Percentiles rank a stretch among this genome's conserved stretches.
These are phyloP conservation scores for Luperina testacea DNA, from an alignment of 2,888 invertebrate genomes.

Conservation along the genomic window DNA sequence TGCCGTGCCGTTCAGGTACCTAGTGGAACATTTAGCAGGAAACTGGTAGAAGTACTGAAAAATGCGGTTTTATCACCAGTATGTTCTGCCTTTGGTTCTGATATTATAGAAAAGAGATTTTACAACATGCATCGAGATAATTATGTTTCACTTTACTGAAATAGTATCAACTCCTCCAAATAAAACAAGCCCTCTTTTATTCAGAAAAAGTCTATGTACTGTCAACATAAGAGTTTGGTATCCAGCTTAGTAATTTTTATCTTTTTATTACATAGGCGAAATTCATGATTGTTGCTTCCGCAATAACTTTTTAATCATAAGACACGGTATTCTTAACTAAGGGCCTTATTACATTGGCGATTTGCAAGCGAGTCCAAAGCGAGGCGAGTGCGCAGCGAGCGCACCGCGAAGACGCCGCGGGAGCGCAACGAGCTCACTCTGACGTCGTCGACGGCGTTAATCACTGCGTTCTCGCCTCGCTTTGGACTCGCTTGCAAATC, in stretches of 20 bases:
- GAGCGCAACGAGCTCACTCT: too few relatives aligned
- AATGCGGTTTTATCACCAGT: neutral
- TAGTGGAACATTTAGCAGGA: neutral
- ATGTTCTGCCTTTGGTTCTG: neutral
- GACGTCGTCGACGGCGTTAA: too few relatives aligned
- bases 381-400: too few relatives aligned
- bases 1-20: neutral
- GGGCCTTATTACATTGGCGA: too few relatives aligned
- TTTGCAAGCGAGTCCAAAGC: too few relatives aligned
- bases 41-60: neutral
- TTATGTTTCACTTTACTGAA: neutral
- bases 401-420: too few relatives aligned
- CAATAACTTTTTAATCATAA: neutral
- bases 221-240: neutral
- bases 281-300: neutral
- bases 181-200: neutral
- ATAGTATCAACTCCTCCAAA: neutral
- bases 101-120: neutral
- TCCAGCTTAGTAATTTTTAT: neutral
- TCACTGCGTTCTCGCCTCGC: too few relatives aligned
- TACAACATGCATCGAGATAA: neutral
- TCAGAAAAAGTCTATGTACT: neutral
- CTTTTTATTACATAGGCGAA: neutral
- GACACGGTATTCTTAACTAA: too few relatives aligned
- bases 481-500: too few relatives aligned